Conservation (phyloP, 2,113 vertebrate genomes). For the Nansenia antarctica region DNA sequence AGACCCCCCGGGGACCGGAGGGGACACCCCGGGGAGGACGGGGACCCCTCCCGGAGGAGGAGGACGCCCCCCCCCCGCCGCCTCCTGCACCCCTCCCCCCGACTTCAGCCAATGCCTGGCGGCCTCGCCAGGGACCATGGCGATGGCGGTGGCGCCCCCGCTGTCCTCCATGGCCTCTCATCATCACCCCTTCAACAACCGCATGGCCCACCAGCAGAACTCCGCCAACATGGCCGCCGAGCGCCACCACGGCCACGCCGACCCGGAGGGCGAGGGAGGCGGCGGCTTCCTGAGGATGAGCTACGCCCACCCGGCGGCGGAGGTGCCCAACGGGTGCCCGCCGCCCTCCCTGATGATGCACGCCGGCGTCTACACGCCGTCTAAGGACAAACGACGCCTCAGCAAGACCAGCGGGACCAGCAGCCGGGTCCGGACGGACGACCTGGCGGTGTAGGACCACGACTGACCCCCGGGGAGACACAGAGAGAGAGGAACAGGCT, state of each 20-base stretch:
- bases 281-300: constrained; percentile 81
- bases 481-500: neutral
- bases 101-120: constrained; percentile 89
- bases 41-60: no score
- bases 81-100: constrained; percentile 82
- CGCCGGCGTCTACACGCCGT: constrained; percentile 66
- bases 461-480: no score
- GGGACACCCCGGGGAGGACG: constrained; percentile 26
- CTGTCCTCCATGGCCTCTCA: constrained; percentile 71
- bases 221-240: constrained; percentile 87
- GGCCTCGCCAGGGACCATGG: constrained; percentile 40
- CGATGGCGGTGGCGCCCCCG: constrained; percentile 42
- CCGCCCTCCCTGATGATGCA: constrained; percentile 57
- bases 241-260: constrained; percentile 76
- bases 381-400: constrained; percentile 83
- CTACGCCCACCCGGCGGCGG: constrained; percentile 67
- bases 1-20: constrained; percentile 66
- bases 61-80: constrained; percentile 37
- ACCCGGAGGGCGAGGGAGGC: constrained; percentile 68
- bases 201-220: constrained; percentile 89
- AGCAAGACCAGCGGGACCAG: constrained; percentile 88
- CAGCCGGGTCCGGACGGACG: constrained; percentile 86
- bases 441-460: constrained; percentile 83
- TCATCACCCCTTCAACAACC: constrained; percentile 87
- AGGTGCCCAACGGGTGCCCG: constrained; percentile 63